These are phyloP conservation scores for Oceanodroma tethys DNA, from an alignment of 2,113 vertebrate species.

Conservation along the genomic window DNA sequence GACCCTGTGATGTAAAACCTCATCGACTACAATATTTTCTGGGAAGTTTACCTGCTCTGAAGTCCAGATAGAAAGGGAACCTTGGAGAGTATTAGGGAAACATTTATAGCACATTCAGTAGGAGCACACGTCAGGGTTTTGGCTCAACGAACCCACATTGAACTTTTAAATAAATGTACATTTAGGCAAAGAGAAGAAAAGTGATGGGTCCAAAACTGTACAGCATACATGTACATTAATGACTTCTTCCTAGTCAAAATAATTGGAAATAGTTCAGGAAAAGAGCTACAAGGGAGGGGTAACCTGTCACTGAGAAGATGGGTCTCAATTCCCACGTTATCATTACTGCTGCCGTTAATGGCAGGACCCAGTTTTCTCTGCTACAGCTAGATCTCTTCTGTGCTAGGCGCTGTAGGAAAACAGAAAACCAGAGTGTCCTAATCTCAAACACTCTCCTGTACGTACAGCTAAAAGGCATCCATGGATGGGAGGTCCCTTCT, in stretches of 20 bases:
- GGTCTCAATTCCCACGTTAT: neutral
- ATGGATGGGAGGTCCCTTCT: neutral
- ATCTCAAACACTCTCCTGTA: neutral
- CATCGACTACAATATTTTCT: neutral
- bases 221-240: neutral
- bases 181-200: neutral
- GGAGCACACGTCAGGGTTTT: neutral
- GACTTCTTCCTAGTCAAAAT: neutral
- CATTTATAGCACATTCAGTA: neutral
- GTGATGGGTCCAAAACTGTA: neutral
- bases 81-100: slow-evolving; percentile 28
- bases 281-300: neutral
- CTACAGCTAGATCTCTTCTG: neutral
- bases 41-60: slow-evolving; percentile 41
- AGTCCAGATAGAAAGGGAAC: neutral
- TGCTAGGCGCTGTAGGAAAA: neutral
- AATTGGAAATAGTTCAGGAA: neutral
- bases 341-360: neutral
- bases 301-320: neutral
- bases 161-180: neutral
- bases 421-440: neutral
- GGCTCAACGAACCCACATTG: neutral
- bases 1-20: slow-evolving; percentile 9
- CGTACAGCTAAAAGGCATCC: neutral
- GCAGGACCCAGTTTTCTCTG: neutral